Evolutionary conservation across 2,888 invertebrate genomes (phyloP), one percentile per base, ranked within the genome.

Genomic region (Drosophila kambysellisi): DNA sequence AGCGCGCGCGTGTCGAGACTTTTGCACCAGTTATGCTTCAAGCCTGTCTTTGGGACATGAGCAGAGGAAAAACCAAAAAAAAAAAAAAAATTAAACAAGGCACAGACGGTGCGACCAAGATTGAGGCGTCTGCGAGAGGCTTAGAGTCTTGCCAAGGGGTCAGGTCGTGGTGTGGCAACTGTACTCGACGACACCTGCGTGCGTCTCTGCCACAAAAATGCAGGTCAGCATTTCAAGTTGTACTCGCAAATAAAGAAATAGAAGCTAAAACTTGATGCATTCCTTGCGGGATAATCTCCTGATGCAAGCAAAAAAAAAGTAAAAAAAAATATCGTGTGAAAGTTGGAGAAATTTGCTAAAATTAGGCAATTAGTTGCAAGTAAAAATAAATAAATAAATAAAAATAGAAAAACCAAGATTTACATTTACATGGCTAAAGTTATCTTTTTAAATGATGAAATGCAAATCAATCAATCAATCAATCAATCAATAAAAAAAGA

Each of bases 131-230:
- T 33, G 20, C 6, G 53, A 11, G 35, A 15, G 53, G 17, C 37
- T 5, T 20, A 46, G 46, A 46, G 46, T 25, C 15, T 41, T 51
- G 67, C 58, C 37, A 41, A 54, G 89, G 70, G 84, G 84, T 84
- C 84, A 84, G 89, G 81, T 86, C 87, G 83, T 83, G 85, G 79
- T 82, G 83, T 86, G 89, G 83, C 89, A 89, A 86, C 89, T 84
- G 84, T 84, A 89, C 83, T 78, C 68, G 60, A 3, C 70, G 86
- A 86, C 83, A 84, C 89, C 83, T 86, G 87, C 80, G 71, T 79
- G 79, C 67, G 33, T 59, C 32, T 35, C 41, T 50, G 63, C 67
- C 69, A 41, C 67, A 50, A 30, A 59, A 56, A 70, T 70, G 80
- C 53, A 75, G 77, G 77, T 77, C 77, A 80, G 70, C 56, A 41